phyloP scores from a whole-genome alignment of 2,113 vertebrate species.

The Ophthalmolycus amberensis region DNA sequence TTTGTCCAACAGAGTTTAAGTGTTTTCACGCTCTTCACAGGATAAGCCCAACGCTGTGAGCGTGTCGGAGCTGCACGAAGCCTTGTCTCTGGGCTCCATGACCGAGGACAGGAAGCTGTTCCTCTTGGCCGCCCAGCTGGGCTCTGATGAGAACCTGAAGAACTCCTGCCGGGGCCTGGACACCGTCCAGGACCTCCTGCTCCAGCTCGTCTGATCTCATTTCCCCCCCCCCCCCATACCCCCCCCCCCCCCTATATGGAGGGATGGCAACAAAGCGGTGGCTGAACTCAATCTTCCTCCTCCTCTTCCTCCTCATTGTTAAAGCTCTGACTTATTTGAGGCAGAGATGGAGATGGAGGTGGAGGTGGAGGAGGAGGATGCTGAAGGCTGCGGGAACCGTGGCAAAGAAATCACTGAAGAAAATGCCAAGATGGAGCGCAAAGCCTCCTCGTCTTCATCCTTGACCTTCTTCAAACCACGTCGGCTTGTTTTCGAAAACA shows the following conservation, averaged over 20 bases:
- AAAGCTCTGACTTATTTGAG: not conserved
- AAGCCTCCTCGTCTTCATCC: conserved; percentile 1
- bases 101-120: conserved; percentile 83
- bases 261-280: not conserved
- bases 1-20: not conserved
- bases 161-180: conserved; percentile 78
- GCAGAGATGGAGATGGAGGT: conserved; percentile 35
- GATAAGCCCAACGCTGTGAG: conserved; percentile 85
- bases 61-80: conserved; percentile 82
- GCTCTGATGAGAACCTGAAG: conserved; percentile 69
- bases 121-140: conserved; percentile 86
- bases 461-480: not conserved
- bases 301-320: conserved; percentile 2
- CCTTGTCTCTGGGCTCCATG: conserved; percentile 83
- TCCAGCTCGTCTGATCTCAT: conserved; percentile 82
- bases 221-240: not conserved
- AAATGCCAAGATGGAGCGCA: not conserved
- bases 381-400: not conserved
- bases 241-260: not conserved
- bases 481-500: conserved; percentile 1
- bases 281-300: conserved; percentile 19
- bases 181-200: conserved; percentile 85
- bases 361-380: conserved; percentile 24
- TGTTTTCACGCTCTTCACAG: conserved; percentile 60
- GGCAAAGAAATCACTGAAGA: conserved; percentile 1